These are phyloP conservation scores for Astyanax mexicanus DNA, from an alignment of 2,797 vertebrate genomes.

Conservation along the genomic window DNA sequence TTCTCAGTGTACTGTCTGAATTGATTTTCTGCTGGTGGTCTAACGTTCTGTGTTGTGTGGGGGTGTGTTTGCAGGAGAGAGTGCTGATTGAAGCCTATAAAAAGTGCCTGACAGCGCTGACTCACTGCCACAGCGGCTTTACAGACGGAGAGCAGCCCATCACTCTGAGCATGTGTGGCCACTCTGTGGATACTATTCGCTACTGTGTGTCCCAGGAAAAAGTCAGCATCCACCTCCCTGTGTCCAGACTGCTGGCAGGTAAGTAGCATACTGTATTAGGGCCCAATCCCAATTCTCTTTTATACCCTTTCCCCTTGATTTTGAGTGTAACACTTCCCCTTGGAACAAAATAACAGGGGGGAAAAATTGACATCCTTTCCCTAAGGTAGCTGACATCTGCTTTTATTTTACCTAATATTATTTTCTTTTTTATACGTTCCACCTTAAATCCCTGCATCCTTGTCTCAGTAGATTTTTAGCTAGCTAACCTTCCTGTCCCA, in stretches of 20 bases:
- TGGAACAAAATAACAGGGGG: too few species aligned
- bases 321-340: too few species aligned
- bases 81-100: conserved; percentile 94
- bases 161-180: conserved; percentile 89
- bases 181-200: conserved; percentile 93
- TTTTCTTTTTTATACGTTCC: too few species aligned
- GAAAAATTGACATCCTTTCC: too few species aligned
- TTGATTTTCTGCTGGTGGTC: background rate
- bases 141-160: conserved; percentile 94
- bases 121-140: conserved; percentile 89
- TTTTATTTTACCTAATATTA: too few species aligned
- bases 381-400: too few species aligned
- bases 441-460: too few species aligned
- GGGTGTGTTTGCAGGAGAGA: conserved; percentile 78
- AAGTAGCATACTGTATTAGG: conserved; percentile 49
- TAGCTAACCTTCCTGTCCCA: too few species aligned
- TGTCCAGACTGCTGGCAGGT: conserved; percentile 95
- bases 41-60: background rate
- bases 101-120: conserved; percentile 88
- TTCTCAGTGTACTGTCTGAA: background rate
- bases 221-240: conserved; percentile 95
- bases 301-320: too few species aligned
- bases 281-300: too few species aligned
- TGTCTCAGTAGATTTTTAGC: too few species aligned
- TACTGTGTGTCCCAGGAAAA: conserved; percentile 97